Evolutionary conservation across 2,888 invertebrate species (phyloP), one percentile per base, ranked within the genome.

Genomic region (Drosophila siamana): DNA sequence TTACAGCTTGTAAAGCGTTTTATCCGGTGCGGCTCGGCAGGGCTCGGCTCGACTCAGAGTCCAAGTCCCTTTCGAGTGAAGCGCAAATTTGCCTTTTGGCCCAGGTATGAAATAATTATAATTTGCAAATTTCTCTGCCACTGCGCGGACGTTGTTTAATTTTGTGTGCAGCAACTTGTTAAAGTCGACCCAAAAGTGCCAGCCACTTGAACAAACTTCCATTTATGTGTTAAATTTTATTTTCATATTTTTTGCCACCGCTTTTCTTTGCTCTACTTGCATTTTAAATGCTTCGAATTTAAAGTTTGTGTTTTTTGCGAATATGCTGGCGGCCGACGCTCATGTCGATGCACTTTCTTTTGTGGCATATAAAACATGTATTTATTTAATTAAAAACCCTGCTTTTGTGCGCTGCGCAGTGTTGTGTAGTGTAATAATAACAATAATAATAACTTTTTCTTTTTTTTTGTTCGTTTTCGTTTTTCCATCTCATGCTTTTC

Each of bases 21-120:
- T 80, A 71, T 80, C 80, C 84, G 68, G 44, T 46, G 66, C 47
- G 46, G 51, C 56, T 65, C 15, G n/a, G n/a, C n/a, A n/a, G n/a
- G n/a, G n/a, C n/a, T n/a, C 84, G 68, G 44, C 44, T 63, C 47
- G 46, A 47, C 56, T 65, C 15, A 11, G 22, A 36, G 65, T 57
- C 69, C 33, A 64, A 63, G 69, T 72, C 73, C 70, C 57, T 56
- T 62, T 83, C 64, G 81, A 82, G 86, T 82, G 79, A 82, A 77
- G 65, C 70, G 82, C 82, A 82, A 82, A 82, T 82, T 82, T 85
- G 72, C 82, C 73, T 70, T 82, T 81, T 78, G 69, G 71, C 62
- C 71, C 79, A 74, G 86, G 76, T 77, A 82, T 81, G 74, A 81
- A 81, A 81, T 82, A 82, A 82, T 82, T 82, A 82, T 79, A 82